Conservation (phyloP, 2,888 invertebrate genomes). For the Oasisia sp. region DNA sequence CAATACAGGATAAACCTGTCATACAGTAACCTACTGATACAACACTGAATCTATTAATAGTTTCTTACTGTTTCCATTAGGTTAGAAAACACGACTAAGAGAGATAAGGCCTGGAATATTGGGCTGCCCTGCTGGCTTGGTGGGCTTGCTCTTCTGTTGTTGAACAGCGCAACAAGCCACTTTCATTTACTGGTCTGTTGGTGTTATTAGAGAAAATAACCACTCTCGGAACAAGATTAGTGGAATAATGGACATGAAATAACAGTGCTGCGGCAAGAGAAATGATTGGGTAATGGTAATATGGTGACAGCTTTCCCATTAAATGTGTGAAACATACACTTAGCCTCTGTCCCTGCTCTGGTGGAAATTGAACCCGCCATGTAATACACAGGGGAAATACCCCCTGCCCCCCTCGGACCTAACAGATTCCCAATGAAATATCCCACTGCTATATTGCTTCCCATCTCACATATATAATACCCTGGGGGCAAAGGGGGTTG, state of each 20-base stretch:
- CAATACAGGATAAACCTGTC: not conserved
- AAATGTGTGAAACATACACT: not conserved
- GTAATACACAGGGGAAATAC: slow-evolving; percentile 7
- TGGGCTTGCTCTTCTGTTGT: not conserved
- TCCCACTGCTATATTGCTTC: not conserved
- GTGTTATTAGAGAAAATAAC: slow-evolving; percentile 17
- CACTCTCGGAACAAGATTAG: not conserved
- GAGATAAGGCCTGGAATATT: not conserved
- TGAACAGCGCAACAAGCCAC: not conserved
- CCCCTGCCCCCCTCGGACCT: not conserved
- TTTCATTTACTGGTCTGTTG: not conserved
- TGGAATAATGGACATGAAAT: not conserved
- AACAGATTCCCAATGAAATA: slow-evolving; percentile 5
- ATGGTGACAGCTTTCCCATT: not conserved
- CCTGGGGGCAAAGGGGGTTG: not conserved
- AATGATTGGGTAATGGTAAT: slow-evolving; percentile 11
- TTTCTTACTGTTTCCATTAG: not conserved
- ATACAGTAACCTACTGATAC: not conserved
- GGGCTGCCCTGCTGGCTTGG: not conserved
- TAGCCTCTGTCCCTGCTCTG: not conserved
- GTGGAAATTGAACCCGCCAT: not conserved
- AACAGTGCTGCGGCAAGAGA: not conserved
- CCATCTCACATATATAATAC: not conserved
- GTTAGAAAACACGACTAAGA: not conserved
- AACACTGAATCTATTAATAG: not conserved